Evolutionary conservation across 37 sponge, comb jelly and placozoan genomes (phyloP), one percentile per base, ranked within the genome.

Genomic region (Diacarnus erythraeanus): DNA sequence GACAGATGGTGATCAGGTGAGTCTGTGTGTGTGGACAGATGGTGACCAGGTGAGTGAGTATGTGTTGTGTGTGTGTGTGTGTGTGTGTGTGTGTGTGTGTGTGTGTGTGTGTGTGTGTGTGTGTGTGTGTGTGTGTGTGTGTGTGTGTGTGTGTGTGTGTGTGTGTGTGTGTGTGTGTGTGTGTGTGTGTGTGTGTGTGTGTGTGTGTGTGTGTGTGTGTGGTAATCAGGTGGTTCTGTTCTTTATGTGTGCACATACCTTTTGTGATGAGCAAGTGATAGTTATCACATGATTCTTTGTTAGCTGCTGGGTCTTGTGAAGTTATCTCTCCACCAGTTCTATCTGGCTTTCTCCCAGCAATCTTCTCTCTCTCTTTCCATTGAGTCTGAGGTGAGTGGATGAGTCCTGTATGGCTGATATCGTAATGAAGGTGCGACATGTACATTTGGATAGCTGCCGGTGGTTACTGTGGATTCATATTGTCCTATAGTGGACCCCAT

Each of bases 301-400:
- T 64, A 95, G 96, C 75, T 95, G 15, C 23, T 95, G 20, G 96
- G 96, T 18, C 85, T 95, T 18, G 91, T 95, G 58, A 93, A 95
- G 78, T 69, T 95, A 35, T 87, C 91, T 22, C 76, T 92, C 22
- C 85, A 89, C 69, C 94, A 89, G 59, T 92, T 95, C 90, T 86
- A 78, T 69, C 63, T 88, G 71, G 78, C 87, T 41, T 89, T 72
- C 59, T 64, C 72, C 37, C 85, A 94, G 36, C 35, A 41, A 38
- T 25, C 44, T 17, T 58, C 86, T 27, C 35, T 23, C 1, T 15
- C 61, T n/a, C 70, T 85, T 36, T 86, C 37, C 59, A 67, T 37
- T 3, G 26, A 74, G n/a, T 76, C 88, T n/a, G 51, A 90, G 82
- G 90, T 90, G 43, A 25, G 72, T 1, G 12, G 38, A 20, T 9